phyloP scores from a whole-genome alignment of 2,797 vertebrate species.

The Spinus pinus region DNA sequence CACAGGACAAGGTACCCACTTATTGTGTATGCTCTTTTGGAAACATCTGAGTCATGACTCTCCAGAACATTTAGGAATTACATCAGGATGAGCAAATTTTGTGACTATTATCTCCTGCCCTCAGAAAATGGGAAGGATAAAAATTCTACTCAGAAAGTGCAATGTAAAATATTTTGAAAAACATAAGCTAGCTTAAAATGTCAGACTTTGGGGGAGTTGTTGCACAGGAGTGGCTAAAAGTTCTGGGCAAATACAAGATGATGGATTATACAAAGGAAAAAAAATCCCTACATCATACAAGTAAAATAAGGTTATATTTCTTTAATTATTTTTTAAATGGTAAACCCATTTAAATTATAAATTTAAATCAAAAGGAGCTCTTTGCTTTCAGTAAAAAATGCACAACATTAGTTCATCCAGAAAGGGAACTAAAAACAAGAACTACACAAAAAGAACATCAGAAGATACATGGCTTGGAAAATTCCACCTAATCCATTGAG shows the following conservation, averaged over 20 bases:
- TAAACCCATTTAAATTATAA: not conserved
- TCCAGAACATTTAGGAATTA: not conserved
- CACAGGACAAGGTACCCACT: not conserved
- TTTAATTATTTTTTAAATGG: not conserved
- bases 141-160: not conserved
- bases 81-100: not conserved
- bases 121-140: not conserved
- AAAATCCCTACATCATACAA: not conserved
- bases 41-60: not conserved
- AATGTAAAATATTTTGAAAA: not conserved
- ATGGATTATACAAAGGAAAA: not conserved
- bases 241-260: not conserved
- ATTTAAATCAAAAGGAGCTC: fast-evolving
- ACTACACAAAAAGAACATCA: not conserved
- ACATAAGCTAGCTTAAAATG: not conserved
- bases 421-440: not conserved
- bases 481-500: not conserved
- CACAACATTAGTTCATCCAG: not conserved
- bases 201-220: not conserved
- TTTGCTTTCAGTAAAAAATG: not conserved
- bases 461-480: not conserved
- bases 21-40: not conserved
- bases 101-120: not conserved
- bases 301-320: not conserved
- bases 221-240: not conserved